These are phyloP conservation scores for Dicyrtomina minuta DNA, from an alignment of 2,888 invertebrate genomes.

Conservation along the genomic window DNA sequence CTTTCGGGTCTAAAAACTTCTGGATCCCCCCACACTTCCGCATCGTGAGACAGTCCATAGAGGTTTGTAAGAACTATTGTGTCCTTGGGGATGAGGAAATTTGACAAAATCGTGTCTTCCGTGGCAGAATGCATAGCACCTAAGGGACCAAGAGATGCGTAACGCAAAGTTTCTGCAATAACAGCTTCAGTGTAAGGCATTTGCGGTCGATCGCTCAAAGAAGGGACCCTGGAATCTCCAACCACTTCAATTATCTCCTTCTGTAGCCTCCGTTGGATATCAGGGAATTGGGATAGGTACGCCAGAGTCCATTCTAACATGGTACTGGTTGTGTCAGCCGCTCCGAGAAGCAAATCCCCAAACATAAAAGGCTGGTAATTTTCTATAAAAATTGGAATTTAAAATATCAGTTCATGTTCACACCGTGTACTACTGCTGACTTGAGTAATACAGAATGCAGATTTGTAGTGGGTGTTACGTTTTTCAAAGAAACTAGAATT, in stretches of 20 bases:
- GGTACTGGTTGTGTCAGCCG: too few species aligned
- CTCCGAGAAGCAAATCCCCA: neutral
- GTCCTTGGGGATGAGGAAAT: too few species aligned
- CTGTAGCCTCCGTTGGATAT: neutral
- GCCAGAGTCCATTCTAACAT: neutral
- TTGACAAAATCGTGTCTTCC: neutral
- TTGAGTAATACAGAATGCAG: too few species aligned
- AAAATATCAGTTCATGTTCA: neutral
- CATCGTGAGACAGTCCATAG: conserved; percentile 1
- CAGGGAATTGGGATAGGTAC: neutral
- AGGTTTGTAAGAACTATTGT: conserved; percentile 4
- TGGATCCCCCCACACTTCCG: conserved; percentile 10
- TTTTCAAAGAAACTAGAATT: too few species aligned
- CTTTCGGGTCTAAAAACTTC: conserved; percentile 8
- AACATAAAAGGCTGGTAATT: neutral
- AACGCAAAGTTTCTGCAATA: too few species aligned
- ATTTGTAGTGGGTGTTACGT: too few species aligned
- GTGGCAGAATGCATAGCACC: neutral
- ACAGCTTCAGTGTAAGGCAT: too few species aligned
- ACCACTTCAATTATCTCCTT: neutral
- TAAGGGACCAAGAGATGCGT: neutral
- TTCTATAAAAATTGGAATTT: conserved; percentile 3
- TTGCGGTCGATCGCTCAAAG: neutral
- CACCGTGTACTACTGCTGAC: too few species aligned
- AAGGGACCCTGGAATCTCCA: neutral